Base-by-base conservation (phyloP, 2,888 invertebrate species). In the Pterobdella sp. region DNA sequence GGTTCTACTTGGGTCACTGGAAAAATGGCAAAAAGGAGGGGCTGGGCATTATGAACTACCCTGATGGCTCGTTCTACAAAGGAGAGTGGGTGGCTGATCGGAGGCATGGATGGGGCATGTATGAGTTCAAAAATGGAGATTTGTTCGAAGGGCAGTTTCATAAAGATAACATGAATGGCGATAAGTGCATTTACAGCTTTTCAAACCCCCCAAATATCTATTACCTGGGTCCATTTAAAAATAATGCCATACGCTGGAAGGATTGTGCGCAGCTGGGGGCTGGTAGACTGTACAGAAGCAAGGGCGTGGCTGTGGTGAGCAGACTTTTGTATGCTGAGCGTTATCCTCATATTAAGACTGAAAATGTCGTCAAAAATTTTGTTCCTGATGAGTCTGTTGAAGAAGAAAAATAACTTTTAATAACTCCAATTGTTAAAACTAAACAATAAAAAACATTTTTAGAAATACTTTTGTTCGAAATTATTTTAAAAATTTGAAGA, bases 101-200 rank as follows among this genome's bases (percentile, higher is more conserved):
- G 71, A 42, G 63, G 10, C 71, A 71, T 56, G 71, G 71, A 1
- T 71, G 71, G 71, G 71, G 71, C 14, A 56, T 35, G 36, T 71
- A 63, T 34, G 71, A 71, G n/a, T 71, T 71, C 71, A 36, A 22
- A 1, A 71, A 71, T 32, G 71, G 71, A 60, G 71, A 71, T 36
- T 31, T 71, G 22, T 71, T 56, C 36, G 71, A 71, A 32, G 71
- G 71, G 0, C 36, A 63, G 60, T 71, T 71, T 63, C 14, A 49
- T 14, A 42, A 60, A 18, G 71, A 52, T 7, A 22, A 18, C 35
- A 71, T 71, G 63, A 32, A 71, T n/a, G 60, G 71, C 29, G 14
- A 26, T 14, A 63, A 36, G 26, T 52, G 71, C 34, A 32, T 71
- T 26, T 71, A 71, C 71, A 71, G 63, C 35, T 71, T 71, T 35